Evolutionary conservation across 2,113 vertebrate species (phyloP), one percentile per base, ranked within the genome.

Genomic region (Xenotilapia longispinis): DNA sequence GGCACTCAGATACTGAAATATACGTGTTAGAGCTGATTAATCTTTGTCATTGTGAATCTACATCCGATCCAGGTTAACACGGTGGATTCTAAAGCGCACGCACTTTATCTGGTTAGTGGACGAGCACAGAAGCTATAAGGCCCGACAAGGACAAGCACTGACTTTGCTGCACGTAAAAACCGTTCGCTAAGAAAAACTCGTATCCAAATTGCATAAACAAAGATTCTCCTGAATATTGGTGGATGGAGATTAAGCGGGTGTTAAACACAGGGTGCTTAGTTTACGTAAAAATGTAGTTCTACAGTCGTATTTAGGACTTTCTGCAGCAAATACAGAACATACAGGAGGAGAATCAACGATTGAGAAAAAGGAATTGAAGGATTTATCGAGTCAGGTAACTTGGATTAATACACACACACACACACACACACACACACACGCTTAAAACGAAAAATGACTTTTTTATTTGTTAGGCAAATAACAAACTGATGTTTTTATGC

Each of bases 241-340:
- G 28, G 14, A 33, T 3, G 28, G 28, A 60, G 57, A 33, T 10
- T 19, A 33, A 33, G 57, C 5, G 0, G 3, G 28, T 60, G 28
- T 60, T 60, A 60, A 60, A 60, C 15, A 60, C 28, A 60, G 3
- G 26, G 5, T 17, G 26, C 57, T 17, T 4, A 17, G 14, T 60
- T 60, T 60, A 1, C 1, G 15, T 0, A 60, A 60, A 33, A 60
- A 0, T 4, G 57, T 33, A 60, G 28, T 3, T 60, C 14, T 60
- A 10, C 33, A 65, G 38, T 9, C 28, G 1, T 33, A 19, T 10
- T 53, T 0, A 47, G 21, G n/a, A 33, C 5, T 55, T 15, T 23
- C 6, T 51, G 9, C 12, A 42, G 28, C 33, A 51, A 33, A 28
- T 26, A 14, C 14, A 1, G 33, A 5, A 12, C n/a, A 10, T 15